These are phyloP conservation scores for Drosophila ustulata DNA, from an alignment of 2,888 invertebrate species.

Conservation along the genomic window DNA sequence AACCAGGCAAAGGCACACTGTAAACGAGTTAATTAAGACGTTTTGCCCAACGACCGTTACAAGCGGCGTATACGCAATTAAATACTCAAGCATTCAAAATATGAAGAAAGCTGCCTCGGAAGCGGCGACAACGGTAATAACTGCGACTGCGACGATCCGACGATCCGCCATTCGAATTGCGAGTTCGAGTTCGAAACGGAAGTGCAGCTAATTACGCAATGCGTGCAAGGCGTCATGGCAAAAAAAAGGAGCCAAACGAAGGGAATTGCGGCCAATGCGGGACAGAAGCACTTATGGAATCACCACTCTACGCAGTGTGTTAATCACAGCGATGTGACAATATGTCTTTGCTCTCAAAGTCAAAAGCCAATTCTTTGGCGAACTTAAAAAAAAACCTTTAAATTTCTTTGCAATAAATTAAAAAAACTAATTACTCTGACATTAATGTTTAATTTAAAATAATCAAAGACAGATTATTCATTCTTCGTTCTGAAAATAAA, in stretches of 20 bases:
- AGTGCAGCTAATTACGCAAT: slow-evolving; percentile 71
- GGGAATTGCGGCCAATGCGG: slow-evolving; percentile 14
- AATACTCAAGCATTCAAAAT: slow-evolving; percentile 67
- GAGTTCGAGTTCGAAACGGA: slow-evolving; percentile 56
- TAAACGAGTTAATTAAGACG: slow-evolving; percentile 74
- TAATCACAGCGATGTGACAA: slow-evolving; percentile 11
- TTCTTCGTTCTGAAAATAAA: too few species aligned
- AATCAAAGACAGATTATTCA: too few species aligned
- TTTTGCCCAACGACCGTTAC: slow-evolving; percentile 77
- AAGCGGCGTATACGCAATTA: slow-evolving; percentile 77
- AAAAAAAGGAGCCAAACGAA: slow-evolving; percentile 18
- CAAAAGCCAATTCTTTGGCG: neutral
- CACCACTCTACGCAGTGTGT: slow-evolving; percentile 12
- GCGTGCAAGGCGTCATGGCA: slow-evolving; percentile 48
- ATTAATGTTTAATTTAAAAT: too few species aligned
- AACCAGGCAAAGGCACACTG: slow-evolving; percentile 48
- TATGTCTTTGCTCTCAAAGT: neutral
- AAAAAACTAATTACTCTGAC: too few species aligned
- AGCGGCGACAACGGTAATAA: slow-evolving; percentile 64
- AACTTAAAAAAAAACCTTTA: neutral
- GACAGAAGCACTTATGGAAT: slow-evolving; percentile 4
- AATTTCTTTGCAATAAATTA: neutral
- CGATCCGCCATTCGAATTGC: slow-evolving; percentile 21
- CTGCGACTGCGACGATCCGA: slow-evolving; percentile 16
- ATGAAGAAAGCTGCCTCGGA: slow-evolving; percentile 71